Evolutionary conservation across 2,797 vertebrate species (phyloP).

Genomic region (Mus minutoides): DNA sequence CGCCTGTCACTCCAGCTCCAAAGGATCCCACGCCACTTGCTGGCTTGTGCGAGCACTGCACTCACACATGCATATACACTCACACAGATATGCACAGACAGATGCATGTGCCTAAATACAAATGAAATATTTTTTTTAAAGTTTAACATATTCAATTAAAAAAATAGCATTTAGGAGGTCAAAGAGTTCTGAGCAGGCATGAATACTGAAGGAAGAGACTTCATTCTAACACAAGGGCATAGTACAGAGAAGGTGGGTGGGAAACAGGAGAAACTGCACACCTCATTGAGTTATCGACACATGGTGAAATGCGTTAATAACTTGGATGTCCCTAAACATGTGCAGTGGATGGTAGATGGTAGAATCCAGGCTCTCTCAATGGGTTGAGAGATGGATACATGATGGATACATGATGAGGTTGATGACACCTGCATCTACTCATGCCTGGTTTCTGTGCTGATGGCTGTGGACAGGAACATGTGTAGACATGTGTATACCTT

Average conservation of each 20-base stretch:
- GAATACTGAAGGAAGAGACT: neutral
- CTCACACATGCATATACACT: no score
- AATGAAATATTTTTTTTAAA: neutral
- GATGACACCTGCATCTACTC: no score
- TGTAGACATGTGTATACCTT: neutral
- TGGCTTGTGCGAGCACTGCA: neutral
- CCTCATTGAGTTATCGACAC: no score
- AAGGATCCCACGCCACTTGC: neutral
- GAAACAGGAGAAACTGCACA: accelerated
- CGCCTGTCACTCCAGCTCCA: neutral
- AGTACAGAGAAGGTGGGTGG: neutral
- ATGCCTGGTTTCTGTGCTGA: accelerated
- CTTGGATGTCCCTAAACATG: accelerated
- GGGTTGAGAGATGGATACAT: no score
- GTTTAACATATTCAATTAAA: neutral
- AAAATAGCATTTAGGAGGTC: neutral
- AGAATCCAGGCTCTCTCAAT: neutral
- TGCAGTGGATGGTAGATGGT: accelerated
- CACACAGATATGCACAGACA: neutral
- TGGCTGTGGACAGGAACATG: neutral
- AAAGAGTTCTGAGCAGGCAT: neutral
- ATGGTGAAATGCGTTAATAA: accelerated
- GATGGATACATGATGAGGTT: no score
- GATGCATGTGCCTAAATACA: neutral
- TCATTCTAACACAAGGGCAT: neutral